phyloP scores from a whole-genome alignment of 2,888 invertebrate species.

The Neoscelio sp. region DNA sequence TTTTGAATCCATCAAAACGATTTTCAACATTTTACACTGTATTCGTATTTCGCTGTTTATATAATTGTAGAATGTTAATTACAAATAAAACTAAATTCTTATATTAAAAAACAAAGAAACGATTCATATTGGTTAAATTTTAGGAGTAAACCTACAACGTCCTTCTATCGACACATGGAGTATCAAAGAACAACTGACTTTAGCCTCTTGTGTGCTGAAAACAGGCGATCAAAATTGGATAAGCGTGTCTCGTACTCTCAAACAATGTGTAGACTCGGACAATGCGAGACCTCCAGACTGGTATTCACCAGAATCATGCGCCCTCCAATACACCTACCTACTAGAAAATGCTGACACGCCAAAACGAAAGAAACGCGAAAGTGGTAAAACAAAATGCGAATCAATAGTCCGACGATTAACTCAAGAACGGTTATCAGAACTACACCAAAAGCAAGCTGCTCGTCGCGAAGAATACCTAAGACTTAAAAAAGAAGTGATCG shows the following conservation, averaged over 20 bases:
- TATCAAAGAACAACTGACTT: conserved; percentile 91
- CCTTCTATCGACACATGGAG: conserved; percentile 94
- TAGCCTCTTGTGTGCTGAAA: conserved; percentile 93
- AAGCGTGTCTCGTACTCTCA: conserved; percentile 92
- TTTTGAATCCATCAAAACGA: too few species aligned
- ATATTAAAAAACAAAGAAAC: conserved; percentile 7
- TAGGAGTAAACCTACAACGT: conserved; percentile 85
- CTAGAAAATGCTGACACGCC: conserved; percentile 93
- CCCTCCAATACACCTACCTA: conserved; percentile 93
- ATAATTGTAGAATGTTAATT: too few species aligned
- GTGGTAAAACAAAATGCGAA: conserved; percentile 90
- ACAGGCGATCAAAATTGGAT: conserved; percentile 97
- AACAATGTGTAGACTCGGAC: conserved; percentile 90
- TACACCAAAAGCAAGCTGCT: conserved; percentile 88
- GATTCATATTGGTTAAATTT: too few species aligned
- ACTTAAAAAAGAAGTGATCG: conserved; percentile 87
- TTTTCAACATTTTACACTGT: too few species aligned
- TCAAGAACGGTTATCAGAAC: conserved; percentile 90
- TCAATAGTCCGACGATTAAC: conserved; percentile 90
- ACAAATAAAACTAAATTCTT: too few species aligned
- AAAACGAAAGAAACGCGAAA: conserved; percentile 91
- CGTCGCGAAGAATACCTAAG: conserved; percentile 90
- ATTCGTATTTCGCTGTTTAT: too few species aligned
- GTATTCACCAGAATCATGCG: conserved; percentile 96
- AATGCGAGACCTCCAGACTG: conserved; percentile 88